Base-by-base conservation (phyloP, 2,888 invertebrate genomes). In the Ryuthela nishihirai region DNA sequence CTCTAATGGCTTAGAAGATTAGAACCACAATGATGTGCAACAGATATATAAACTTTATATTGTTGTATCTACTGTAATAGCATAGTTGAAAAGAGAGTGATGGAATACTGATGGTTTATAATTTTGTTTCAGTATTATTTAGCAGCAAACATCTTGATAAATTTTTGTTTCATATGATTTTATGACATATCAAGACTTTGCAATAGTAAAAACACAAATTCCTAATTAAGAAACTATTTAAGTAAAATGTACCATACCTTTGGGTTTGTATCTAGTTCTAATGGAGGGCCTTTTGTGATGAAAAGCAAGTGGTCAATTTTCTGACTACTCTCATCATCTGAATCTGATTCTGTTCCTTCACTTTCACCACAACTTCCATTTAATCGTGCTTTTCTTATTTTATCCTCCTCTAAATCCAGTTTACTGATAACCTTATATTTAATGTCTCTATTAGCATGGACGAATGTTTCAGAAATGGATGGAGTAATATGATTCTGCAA, bases 371-470 rank as follows among this genome's bases (percentile, higher is more conserved):
- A 70, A 46, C 67, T 68, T 10, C 21, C 29, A 50, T 69, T 66
- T 2, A 60, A 26, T 9, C 72, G 65, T 21, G 68, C 61, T 59
- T 70, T 66, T 20, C 69, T 67, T 39, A 71, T 60, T 29, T 66
- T 68, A 32, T 67, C 54, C 46, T 72, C 73, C 41, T 71, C 70
- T 29, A 70, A 58, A 65, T 75, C 75, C 18, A 75, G 65, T 50
- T 72, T 71, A 63, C 74, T 74, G 0, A 66, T 46, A 4, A 61
- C 39, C n/a, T 25, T 41, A 9, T 40, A 35, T 4, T 12, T 10
- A 6, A 29, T n/a, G 2, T 59, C 58, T 9, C 42, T 44, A 9
- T 25, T 7, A 5, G 18, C 12, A 9, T 29, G 45, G 3, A 26
- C 15, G 4, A 38, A 43, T n/a, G 15, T 47, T 15, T 53, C 46